phyloP scores from a whole-genome alignment of 2,797 vertebrate species.

The Choloepus didactylus region DNA sequence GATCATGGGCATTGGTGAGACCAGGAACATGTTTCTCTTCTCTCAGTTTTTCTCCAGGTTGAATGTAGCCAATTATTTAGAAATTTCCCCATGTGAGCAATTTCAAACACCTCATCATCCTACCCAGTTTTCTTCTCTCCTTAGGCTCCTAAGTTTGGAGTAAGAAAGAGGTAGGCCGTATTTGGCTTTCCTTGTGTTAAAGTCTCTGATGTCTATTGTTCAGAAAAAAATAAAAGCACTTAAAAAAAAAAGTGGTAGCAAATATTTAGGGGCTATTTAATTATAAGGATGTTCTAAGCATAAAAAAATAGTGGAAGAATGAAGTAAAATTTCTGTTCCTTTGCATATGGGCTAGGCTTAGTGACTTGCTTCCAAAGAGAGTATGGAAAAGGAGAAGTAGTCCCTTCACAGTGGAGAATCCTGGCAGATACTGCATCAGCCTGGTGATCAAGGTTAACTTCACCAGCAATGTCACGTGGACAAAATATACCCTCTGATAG shows the following conservation, averaged over 20 bases:
- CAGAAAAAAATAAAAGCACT: not conserved
- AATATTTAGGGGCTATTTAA: not conserved
- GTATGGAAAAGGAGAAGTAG: not conserved
- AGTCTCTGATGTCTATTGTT: not conserved
- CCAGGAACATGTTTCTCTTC: not conserved
- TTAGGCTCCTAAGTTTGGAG: not conserved
- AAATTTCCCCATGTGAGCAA: not conserved
- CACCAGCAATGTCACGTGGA: not conserved
- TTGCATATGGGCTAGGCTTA: not conserved
- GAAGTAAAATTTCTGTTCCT: not conserved
- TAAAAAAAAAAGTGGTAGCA: not conserved
- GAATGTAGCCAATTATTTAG: constrained; percentile 3
- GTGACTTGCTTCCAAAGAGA: not conserved
- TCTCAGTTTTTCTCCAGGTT: not conserved
- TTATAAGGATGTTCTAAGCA: not conserved
- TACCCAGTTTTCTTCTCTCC: not conserved
- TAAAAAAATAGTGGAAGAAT: not conserved
- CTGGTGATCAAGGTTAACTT: not conserved
- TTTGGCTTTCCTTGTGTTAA: not conserved
- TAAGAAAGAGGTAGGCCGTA: not conserved
- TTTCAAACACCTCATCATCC: not conserved
- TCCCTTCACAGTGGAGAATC: not conserved
- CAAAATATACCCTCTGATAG: not conserved
- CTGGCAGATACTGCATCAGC: not conserved
- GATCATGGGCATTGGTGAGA: not conserved